A percentile compares a stretch with the other conserved stretches of the same genome.
These are phyloP conservation scores for Etia nguti DNA, from an alignment of 2,113 vertebrate genomes.

Conservation along the genomic window DNA sequence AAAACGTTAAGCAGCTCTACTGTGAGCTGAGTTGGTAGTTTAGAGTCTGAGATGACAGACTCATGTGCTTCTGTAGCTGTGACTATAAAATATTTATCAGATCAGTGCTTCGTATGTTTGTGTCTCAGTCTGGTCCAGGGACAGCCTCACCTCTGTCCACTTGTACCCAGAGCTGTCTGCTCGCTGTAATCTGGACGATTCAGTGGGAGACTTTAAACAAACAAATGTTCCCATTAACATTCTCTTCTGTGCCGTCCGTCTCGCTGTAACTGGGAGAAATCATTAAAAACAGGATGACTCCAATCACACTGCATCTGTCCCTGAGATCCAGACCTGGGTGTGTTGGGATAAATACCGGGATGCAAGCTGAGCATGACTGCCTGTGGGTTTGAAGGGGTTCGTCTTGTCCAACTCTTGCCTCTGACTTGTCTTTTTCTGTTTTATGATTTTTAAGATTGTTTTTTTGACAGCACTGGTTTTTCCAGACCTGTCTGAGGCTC, in stretches of 20 bases:
- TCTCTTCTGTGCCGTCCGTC: rapidly evolving
- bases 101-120: background rate
- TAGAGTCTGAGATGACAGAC: background rate
- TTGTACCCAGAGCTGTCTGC: background rate
- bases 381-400: background rate
- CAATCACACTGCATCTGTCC: background rate
- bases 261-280: rapidly evolving
- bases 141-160: background rate
- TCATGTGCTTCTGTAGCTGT: rapidly evolving
- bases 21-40: background rate
- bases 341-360: background rate
- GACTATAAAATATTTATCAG: rapidly evolving
- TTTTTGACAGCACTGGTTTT: background rate
- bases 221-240: background rate
- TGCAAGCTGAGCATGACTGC: background rate
- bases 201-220: background rate
- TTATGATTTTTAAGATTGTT: background rate
- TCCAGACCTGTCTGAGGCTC: background rate
- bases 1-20: background rate
- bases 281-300: background rate
- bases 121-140: background rate
- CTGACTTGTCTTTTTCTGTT: background rate
- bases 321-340: background rate
- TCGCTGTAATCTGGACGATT: background rate
- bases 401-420: background rate